Evolutionary conservation across 2,888 invertebrate species (phyloP).

Genomic region (Lottia gigantea): DNA sequence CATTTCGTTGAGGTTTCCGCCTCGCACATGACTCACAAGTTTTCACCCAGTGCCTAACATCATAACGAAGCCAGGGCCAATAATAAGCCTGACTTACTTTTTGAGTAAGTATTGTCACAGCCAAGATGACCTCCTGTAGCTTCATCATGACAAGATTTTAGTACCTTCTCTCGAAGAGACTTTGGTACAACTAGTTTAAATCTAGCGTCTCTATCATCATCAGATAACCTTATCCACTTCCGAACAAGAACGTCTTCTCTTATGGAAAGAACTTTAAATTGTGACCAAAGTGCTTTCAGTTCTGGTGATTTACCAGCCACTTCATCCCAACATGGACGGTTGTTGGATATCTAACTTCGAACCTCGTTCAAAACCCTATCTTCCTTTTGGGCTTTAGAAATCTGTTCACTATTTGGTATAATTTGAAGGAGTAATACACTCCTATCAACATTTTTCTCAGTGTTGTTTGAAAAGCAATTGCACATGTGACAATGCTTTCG

Average conservation of each 20-base stretch:
- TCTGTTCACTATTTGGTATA: background rate
- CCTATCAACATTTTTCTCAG: background rate
- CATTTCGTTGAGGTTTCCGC: background rate
- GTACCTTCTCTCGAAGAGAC: no score
- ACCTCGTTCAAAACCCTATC: background rate
- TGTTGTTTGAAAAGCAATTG: background rate
- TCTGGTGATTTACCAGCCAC: background rate
- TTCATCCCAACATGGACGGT: background rate
- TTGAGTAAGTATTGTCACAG: no score
- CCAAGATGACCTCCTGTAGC: no score
- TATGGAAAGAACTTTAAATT: background rate
- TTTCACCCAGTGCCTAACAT: background rate
- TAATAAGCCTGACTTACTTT: no score
- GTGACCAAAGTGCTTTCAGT: background rate
- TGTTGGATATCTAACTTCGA: background rate
- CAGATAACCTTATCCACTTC: no score
- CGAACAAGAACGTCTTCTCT: background rate
- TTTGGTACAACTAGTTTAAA: no score
- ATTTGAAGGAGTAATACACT: background rate
- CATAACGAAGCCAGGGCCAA: background rate
- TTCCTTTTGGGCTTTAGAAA: background rate
- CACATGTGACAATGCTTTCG: conserved; percentile 11
- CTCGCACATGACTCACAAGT: conserved; percentile 10
- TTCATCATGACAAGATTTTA: no score
- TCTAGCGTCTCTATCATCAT: no score